A percentile compares a stretch with the other conserved stretches of the same genome.
These are phyloP conservation scores for Strigamia transsilvanica DNA, from an alignment of 2,888 invertebrate genomes.

Conservation along the genomic window DNA sequence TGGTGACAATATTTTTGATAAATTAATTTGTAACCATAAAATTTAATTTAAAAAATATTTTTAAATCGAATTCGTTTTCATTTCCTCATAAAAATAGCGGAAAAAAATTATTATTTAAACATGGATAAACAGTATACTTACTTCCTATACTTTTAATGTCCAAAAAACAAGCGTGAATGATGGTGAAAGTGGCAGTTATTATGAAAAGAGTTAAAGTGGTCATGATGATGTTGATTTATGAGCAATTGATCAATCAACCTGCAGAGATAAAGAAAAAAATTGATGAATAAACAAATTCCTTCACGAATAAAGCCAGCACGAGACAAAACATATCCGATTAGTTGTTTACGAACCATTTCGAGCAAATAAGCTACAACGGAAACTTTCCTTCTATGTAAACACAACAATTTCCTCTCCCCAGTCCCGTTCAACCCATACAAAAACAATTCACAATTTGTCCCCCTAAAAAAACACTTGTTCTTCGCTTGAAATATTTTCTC, in stretches of 20 bases:
- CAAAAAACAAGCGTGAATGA: conserved; percentile 23
- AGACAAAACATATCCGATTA: conserved; percentile 10
- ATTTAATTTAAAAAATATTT: no score
- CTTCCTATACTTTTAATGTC: conserved; percentile 45
- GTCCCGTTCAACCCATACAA: conserved; percentile 29
- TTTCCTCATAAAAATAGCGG: neutral
- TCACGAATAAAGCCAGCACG: neutral
- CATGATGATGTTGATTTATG: conserved; percentile 13
- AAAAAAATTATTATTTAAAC: neutral
- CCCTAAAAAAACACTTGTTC: neutral
- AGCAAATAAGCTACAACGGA: conserved; percentile 39
- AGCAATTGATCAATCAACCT: conserved; percentile 8
- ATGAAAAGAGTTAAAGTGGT: neutral
- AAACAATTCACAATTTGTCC: neutral
- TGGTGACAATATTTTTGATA: no score
- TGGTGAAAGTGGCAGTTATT: conserved; percentile 32
- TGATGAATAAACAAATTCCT: neutral
- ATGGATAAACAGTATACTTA: neutral
- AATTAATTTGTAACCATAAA: no score
- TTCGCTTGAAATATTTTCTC: neutral
- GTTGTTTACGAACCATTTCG: conserved; percentile 41
- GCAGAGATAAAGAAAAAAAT: neutral
- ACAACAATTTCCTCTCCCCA: conserved; percentile 41
- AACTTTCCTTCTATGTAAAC: conserved; percentile 18
- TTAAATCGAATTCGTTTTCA: no score